A percentile compares a stretch with the other conserved stretches of the same genome.
phyloP scores from a whole-genome alignment of 2,113 vertebrate genomes.

The Odontesthes bonariensis region DNA sequence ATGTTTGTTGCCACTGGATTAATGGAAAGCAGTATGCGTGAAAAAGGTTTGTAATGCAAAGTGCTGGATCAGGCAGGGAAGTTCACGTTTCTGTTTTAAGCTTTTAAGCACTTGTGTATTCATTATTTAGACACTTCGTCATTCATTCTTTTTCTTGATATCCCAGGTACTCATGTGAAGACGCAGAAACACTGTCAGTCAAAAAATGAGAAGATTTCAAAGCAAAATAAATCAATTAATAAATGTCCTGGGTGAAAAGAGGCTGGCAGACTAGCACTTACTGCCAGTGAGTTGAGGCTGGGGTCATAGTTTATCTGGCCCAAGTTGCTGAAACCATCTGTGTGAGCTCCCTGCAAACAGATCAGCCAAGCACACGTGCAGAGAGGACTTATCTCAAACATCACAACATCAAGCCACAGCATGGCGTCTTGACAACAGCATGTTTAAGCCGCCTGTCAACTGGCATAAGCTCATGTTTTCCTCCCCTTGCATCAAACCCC shows the following conservation, averaged over 20 bases:
- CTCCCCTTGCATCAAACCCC: conserved; percentile 39
- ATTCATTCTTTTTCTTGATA: conserved; percentile 18
- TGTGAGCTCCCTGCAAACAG: conserved; percentile 49
- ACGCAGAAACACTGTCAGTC: conserved; percentile 11
- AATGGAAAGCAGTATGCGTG: no score
- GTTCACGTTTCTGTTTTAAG: conserved; percentile 29
- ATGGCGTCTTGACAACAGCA: conserved; percentile 18
- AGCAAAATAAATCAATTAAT: not conserved
- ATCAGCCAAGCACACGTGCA: conserved; percentile 48
- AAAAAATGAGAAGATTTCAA: conserved; percentile 12
- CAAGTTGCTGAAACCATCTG: conserved; percentile 66
- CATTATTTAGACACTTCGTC: conserved; percentile 23
- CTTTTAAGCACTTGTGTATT: conserved; percentile 29
- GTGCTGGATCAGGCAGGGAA: conserved; percentile 28
- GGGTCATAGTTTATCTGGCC: conserved; percentile 57
- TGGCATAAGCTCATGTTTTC: conserved; percentile 30
- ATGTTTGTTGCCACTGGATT: no score
- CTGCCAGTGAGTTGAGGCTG: conserved; percentile 34
- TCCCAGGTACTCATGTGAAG: conserved; percentile 22
- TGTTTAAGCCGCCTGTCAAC: conserved; percentile 30
- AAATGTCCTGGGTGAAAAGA: conserved; percentile 17
- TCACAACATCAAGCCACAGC: conserved; percentile 46
- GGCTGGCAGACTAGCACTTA: conserved; percentile 15
- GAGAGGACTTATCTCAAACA: conserved; percentile 55
- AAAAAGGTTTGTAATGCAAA: conserved; percentile 23